Evolutionary conservation across 1,140 invertebrate genomes (phyloP).

Genomic region (Lepidostoma basale): DNA sequence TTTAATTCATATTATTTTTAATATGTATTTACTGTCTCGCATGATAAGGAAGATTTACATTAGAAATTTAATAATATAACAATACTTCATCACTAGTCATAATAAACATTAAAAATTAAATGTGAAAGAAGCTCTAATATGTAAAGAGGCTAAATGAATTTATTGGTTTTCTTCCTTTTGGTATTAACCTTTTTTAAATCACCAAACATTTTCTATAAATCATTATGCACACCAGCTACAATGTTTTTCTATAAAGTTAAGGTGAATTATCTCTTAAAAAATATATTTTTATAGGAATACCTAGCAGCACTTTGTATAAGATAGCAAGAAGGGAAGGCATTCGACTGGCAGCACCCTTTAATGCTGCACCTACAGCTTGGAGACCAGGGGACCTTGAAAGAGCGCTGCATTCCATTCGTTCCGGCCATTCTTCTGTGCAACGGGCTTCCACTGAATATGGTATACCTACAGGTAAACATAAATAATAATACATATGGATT

Average conservation of each 20-base stretch:
- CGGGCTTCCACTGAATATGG: conserved; percentile 83
- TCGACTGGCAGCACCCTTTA: conserved; percentile 83
- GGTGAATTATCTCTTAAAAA: background rate
- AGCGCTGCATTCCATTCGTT: conserved; percentile 81
- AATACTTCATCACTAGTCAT: too few species aligned
- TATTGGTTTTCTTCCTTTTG: too few species aligned
- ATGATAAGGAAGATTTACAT: background rate
- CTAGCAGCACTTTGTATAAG: conserved; percentile 88
- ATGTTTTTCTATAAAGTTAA: too few species aligned
- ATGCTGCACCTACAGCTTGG: conserved; percentile 89
- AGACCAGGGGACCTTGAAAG: conserved; percentile 80
- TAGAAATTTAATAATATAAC: too few species aligned
- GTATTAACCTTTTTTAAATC: too few species aligned
- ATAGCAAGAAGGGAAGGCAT: conserved; percentile 88
- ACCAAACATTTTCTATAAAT: too few species aligned
- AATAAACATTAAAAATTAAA: too few species aligned
- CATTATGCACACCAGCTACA: too few species aligned
- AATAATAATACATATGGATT: too few species aligned
- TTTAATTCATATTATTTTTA: background rate
- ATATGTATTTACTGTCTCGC: background rate
- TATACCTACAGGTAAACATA: conserved; percentile 71
- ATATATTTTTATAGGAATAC: conserved; percentile 67
- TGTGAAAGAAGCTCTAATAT: too few species aligned
- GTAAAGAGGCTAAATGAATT: too few species aligned
- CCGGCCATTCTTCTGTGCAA: conserved; percentile 83